Percentiles rank a stretch among this genome's conserved stretches.
phyloP scores from a whole-genome alignment of 2,113 vertebrate species.

The Kryptolebias marmoratus region DNA sequence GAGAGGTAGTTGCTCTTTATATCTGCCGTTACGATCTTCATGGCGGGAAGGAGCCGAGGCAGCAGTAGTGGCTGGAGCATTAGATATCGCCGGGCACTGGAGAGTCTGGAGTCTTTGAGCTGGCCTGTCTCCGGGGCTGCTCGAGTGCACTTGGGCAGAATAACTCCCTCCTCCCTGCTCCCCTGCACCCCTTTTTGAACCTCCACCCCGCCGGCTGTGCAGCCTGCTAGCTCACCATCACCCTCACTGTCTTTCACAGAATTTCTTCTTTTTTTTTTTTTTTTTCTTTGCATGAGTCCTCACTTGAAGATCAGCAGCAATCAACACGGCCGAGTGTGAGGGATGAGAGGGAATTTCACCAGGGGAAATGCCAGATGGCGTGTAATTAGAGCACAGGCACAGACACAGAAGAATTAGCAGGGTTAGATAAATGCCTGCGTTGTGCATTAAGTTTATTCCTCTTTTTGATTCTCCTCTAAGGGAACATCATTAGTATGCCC shows the following conservation, averaged over 20 bases:
- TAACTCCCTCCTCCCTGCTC: conserved; percentile 21
- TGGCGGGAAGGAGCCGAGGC: conserved; percentile 13
- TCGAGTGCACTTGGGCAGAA: conserved; percentile 51
- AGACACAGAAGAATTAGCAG: conserved; percentile 71
- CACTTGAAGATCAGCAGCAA: conserved; percentile 72
- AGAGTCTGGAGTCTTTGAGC: conserved; percentile 43
- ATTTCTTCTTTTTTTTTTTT: conserved; percentile 42
- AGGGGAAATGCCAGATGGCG: conserved; percentile 77
- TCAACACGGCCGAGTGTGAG: conserved; percentile 68
- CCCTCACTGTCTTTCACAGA: conserved; percentile 54
- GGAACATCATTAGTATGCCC: conserved; percentile 68
- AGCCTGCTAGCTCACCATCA: conserved; percentile 46
- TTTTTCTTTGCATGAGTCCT: conserved; percentile 51
- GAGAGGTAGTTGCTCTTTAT: conserved; percentile 24
- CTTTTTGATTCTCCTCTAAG: conserved; percentile 57
- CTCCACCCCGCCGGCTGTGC: conserved; percentile 32
- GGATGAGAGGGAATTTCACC: conserved; percentile 71
- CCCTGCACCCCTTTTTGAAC: conserved; percentile 6
- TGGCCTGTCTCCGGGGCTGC: conserved; percentile 43
- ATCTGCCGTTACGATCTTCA: conserved; percentile 29
- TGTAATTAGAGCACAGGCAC: conserved; percentile 75
- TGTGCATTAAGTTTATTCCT: conserved; percentile 64
- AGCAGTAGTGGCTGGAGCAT: conserved; percentile 24
- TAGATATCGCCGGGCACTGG: conserved; percentile 41
- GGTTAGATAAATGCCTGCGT: conserved; percentile 73